These are phyloP conservation scores for Diaphora mendica DNA, from an alignment of 2,888 invertebrate genomes.

Conservation along the genomic window DNA sequence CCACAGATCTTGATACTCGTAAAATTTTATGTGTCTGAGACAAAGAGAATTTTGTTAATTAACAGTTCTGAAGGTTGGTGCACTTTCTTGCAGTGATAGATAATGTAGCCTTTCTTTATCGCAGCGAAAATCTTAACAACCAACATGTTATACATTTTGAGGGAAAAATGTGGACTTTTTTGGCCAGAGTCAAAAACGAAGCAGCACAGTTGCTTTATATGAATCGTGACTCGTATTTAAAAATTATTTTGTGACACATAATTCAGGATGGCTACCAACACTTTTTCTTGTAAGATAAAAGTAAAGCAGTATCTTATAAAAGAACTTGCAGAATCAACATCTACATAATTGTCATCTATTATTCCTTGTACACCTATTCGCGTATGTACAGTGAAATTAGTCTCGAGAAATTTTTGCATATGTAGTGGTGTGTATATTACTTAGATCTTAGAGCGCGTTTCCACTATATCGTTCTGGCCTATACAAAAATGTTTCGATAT, in stretches of 20 bases:
- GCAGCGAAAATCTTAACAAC: slow-evolving; percentile 69
- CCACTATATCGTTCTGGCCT: no score
- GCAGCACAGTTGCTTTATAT: not conserved
- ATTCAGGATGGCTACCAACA: not conserved
- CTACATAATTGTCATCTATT: no score
- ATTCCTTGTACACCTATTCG: no score
- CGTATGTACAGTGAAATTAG: no score
- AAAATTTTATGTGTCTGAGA: slow-evolving; percentile 85
- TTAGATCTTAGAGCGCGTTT: no score
- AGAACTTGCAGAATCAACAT: no score
- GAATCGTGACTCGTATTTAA: slow-evolving; percentile 1
- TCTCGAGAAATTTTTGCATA: no score
- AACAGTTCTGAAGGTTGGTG: slow-evolving; percentile 73
- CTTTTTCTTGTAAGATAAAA: no score
- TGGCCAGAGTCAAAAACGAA: slow-evolving; percentile 5
- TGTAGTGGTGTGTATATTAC: no score
- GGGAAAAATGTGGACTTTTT: slow-evolving; percentile 31
- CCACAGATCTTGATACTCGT: slow-evolving; percentile 82
- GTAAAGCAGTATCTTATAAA: no score
- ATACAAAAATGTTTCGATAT: no score
- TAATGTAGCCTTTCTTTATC: slow-evolving; percentile 75
- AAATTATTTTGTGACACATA: not conserved
- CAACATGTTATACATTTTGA: slow-evolving; percentile 38
- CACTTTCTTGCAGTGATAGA: slow-evolving; percentile 76
- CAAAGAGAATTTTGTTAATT: slow-evolving; percentile 86